Conservation (phyloP, 1,140 invertebrate genomes). For the Diplogasteroides magnus region DNA sequence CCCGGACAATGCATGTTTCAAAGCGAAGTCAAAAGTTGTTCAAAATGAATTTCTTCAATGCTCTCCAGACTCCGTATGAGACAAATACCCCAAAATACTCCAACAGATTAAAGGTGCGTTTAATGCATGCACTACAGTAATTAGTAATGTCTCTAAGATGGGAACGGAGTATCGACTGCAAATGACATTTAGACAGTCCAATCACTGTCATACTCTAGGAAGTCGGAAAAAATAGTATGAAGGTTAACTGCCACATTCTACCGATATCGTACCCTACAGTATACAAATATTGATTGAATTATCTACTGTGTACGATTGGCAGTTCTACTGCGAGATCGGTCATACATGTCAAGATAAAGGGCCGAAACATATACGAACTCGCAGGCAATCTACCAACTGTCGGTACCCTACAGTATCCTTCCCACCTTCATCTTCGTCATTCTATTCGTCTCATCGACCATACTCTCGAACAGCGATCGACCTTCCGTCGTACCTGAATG, state of each 20-base stretch:
- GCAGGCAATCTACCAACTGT: not conserved
- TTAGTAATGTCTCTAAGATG: not conserved
- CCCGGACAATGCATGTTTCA: not conserved
- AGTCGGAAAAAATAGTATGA: not conserved
- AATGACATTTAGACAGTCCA: too few relatives aligned
- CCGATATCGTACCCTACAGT: not conserved
- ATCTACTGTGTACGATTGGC: conserved; percentile 8
- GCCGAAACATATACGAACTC: not conserved
- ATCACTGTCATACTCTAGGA: too few relatives aligned
- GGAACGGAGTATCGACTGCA: conserved; percentile 1
- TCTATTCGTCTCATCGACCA: conserved; percentile 21
- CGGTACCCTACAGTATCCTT: not conserved
- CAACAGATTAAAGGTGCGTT: conserved; percentile 3
- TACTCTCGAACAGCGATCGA: conserved; percentile 18
- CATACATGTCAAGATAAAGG: conserved; percentile 16
- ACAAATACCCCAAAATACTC: too few relatives aligned
- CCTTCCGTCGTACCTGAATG: too few relatives aligned
- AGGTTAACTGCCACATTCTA: not conserved
- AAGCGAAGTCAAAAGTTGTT: not conserved
- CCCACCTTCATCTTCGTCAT: conserved; percentile 27
- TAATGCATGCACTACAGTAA: not conserved
- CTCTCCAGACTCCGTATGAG: too few relatives aligned
- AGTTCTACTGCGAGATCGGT: not conserved
- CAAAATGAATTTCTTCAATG: not conserved
- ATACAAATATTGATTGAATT: conserved; percentile 11